These are phyloP conservation scores for Scaptomyza pallida DNA, from an alignment of 1,140 invertebrate genomes.

Conservation along the genomic window DNA sequence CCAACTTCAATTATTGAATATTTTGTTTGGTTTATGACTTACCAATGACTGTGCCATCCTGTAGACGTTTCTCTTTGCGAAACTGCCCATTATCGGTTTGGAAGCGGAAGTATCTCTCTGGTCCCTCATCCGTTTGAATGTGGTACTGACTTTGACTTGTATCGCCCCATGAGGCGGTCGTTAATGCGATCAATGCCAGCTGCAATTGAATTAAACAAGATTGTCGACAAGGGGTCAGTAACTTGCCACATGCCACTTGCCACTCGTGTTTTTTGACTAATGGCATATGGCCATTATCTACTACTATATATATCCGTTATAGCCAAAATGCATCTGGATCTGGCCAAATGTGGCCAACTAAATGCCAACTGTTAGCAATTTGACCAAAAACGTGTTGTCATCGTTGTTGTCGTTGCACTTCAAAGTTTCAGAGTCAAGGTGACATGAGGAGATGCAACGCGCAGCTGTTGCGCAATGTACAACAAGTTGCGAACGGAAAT, in stretches of 20 bases:
- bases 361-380: constrained; percentile 38
- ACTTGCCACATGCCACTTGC: constrained; percentile 19
- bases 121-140: constrained; percentile 95
- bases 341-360: constrained; percentile 23
- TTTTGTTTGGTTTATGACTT: constrained; percentile 57
- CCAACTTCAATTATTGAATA: not conserved
- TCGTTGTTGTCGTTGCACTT: constrained; percentile 38
- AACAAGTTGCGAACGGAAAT: constrained; percentile 60
- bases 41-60: constrained; percentile 92
- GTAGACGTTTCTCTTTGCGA: constrained; percentile 92
- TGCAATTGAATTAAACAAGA: constrained; percentile 48
- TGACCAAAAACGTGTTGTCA: constrained; percentile 31
- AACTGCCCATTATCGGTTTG: constrained; percentile 95
- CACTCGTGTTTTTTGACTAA: constrained; percentile 27
- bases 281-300: constrained; percentile 20
- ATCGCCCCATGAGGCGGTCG: constrained; percentile 57
- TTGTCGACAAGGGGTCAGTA: constrained; percentile 39
- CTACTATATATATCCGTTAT: constrained; percentile 3
- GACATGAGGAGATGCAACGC: constrained; percentile 62
- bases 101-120: constrained; percentile 92
- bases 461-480: constrained; percentile 58
- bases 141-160: constrained; percentile 88
- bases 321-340: constrained; percentile 36
- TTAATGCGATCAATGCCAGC: constrained; percentile 59
- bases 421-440: constrained; percentile 72